Percentiles rank a stretch among this genome's conserved stretches.
Evolutionary conservation across 2,888 invertebrate genomes (phyloP).

Genomic region (Gastrophysa polygoni): DNA sequence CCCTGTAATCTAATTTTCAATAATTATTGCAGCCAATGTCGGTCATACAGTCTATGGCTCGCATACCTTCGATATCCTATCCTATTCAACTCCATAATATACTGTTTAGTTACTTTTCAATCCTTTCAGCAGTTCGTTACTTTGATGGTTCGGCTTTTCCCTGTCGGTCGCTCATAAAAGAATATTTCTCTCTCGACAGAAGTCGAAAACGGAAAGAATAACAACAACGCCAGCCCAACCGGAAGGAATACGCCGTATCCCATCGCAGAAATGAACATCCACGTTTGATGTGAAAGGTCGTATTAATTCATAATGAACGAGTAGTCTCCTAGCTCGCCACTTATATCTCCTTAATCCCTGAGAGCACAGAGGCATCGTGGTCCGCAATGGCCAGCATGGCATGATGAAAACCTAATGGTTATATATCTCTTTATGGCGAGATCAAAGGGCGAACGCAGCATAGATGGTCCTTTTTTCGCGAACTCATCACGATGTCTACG

Average conservation of each 20-base stretch:
- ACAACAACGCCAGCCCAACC: conserved; percentile 35
- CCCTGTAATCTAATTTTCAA: no score
- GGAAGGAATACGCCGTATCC: conserved; percentile 34
- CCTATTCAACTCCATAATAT: no score
- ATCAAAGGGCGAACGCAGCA: conserved; percentile 41
- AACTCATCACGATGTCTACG: conserved; percentile 55
- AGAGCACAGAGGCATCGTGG: conserved; percentile 52
- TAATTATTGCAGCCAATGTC: no score
- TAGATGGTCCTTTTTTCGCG: conserved; percentile 48
- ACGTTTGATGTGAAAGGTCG: conserved; percentile 56
- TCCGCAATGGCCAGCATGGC: conserved; percentile 53
- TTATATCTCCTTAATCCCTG: conserved; percentile 60
- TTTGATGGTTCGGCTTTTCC: not conserved
- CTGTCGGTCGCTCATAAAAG: not conserved
- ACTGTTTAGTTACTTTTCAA: no score
- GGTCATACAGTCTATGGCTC: no score
- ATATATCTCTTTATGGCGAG: conserved; percentile 47
- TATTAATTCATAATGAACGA: conserved; percentile 59
- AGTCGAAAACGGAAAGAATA: conserved; percentile 32
- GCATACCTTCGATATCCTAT: no score
- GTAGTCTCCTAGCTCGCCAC: conserved; percentile 56
- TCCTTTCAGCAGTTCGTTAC: not conserved
- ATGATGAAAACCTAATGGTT: conserved; percentile 61
- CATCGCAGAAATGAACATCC: conserved; percentile 46
- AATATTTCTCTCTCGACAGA: not conserved